A percentile compares a stretch with the other conserved stretches of the same genome.
phyloP scores from a whole-genome alignment of 2,888 invertebrate genomes.

The Agrenia bidenticulata region DNA sequence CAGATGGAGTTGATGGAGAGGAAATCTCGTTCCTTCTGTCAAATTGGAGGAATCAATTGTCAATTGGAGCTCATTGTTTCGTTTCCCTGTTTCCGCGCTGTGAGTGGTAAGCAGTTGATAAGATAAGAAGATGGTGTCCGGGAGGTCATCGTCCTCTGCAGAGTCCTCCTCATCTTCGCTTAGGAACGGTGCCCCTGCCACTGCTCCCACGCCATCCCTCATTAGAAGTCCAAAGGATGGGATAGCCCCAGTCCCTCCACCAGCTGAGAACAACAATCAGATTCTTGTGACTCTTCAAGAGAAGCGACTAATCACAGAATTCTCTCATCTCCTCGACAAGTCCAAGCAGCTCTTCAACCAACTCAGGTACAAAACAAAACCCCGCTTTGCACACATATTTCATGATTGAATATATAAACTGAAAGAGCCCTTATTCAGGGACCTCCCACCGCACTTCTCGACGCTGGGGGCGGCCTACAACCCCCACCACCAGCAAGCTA shows the following conservation, averaged over 20 bases:
- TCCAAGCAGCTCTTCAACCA: constrained; percentile 97
- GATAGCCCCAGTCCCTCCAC: background rate
- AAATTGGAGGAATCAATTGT: too few species aligned
- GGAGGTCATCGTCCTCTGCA: constrained; percentile 5
- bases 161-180: background rate
- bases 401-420: background rate
- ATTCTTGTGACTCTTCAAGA: constrained; percentile 60
- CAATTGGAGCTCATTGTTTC: too few species aligned
- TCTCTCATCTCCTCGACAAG: constrained; percentile 93
- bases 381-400: too few species aligned
- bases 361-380: constrained; percentile 79
- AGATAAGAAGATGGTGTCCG: constrained; percentile 11
- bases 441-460: constrained; percentile 79
- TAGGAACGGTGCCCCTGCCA: background rate
- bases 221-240: too few species aligned
- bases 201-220: background rate
- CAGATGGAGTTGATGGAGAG: too few species aligned
- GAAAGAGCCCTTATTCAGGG: constrained; percentile 62
- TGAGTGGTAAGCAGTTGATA: too few species aligned
- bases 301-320: constrained; percentile 89
- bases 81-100: too few species aligned
- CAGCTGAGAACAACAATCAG: constrained; percentile 2
- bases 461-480: constrained; percentile 66
- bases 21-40: too few species aligned
- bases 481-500: constrained; percentile 11